Evolutionary conservation across 2,113 vertebrate genomes (phyloP).

Genomic region (Myotis yumanensis): DNA sequence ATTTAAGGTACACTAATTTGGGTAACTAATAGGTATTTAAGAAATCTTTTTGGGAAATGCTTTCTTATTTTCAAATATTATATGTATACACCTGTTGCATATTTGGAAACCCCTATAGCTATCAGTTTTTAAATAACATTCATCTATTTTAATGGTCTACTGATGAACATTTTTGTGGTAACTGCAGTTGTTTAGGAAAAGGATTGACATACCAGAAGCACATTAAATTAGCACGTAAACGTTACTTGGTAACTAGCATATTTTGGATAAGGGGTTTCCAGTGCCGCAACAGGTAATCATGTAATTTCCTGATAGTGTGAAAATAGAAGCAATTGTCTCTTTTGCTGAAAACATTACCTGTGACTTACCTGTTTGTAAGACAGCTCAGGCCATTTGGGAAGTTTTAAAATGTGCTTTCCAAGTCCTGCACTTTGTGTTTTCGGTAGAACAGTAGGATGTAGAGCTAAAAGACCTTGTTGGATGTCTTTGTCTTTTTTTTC

Average conservation of each 20-base stretch:
- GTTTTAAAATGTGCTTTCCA: neutral
- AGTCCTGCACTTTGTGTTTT: neutral
- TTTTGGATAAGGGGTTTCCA: neutral
- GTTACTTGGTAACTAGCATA: neutral
- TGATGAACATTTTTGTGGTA: neutral
- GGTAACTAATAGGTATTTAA: neutral
- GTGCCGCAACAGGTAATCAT: neutral
- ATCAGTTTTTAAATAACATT: slow-evolving; percentile 7
- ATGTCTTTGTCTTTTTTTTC: neutral
- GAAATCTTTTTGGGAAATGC: neutral
- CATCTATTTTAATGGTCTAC: neutral
- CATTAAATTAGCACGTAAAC: neutral
- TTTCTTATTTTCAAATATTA: slow-evolving; percentile 13
- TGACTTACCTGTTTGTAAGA: neutral
- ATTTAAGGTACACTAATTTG: neutral
- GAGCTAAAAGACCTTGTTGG: neutral
- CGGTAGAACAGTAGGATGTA: neutral
- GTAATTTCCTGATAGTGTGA: neutral
- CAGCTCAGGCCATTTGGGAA: neutral
- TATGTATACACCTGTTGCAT: neutral
- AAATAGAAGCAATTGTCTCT: neutral
- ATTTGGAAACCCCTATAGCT: neutral
- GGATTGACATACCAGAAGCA: neutral
- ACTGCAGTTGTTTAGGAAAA: slow-evolving; percentile 1
- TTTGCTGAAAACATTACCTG: neutral